Percentiles rank a stretch among this genome's conserved stretches.
Conservation (phyloP, 2,888 invertebrate species). For the Tiphia femorata region DNA sequence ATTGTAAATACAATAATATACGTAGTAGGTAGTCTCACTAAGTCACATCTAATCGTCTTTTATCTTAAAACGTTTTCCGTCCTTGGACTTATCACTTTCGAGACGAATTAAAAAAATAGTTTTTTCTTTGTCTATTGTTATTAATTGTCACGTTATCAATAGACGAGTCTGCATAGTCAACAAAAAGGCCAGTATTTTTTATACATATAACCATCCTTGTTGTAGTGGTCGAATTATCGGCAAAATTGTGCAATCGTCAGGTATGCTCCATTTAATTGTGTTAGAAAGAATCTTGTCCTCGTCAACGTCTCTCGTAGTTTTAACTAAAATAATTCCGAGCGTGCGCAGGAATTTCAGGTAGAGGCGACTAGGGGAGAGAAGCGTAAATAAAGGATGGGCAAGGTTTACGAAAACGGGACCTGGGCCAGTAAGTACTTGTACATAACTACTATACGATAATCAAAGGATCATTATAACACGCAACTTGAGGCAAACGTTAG, state of each 20-base stretch:
- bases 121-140: conserved; percentile 18
- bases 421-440: conserved; percentile 57
- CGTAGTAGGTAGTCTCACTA: neutral
- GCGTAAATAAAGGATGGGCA: conserved; percentile 38
- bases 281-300: neutral
- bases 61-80: no score
- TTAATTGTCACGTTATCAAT: conserved; percentile 29
- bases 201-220: conserved; percentile 22
- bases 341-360: conserved; percentile 10
- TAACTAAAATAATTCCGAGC: no score
- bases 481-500: no score
- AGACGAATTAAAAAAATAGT: conserved; percentile 11
- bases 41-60: no score
- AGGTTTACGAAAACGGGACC: conserved; percentile 49
- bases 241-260: conserved; percentile 32
- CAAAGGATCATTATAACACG: conserved; percentile 23
- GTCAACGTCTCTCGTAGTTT: no score
- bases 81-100: neutral
- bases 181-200: conserved; percentile 57
- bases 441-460: conserved; percentile 29
- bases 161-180: conserved; percentile 43
- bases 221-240: conserved; percentile 21
- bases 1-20: neutral
- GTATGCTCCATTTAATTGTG: conserved; percentile 28
- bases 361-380: conserved; percentile 18